Base-by-base conservation (phyloP, 1,140 invertebrate genomes). In the Capitella teleta region DNA sequence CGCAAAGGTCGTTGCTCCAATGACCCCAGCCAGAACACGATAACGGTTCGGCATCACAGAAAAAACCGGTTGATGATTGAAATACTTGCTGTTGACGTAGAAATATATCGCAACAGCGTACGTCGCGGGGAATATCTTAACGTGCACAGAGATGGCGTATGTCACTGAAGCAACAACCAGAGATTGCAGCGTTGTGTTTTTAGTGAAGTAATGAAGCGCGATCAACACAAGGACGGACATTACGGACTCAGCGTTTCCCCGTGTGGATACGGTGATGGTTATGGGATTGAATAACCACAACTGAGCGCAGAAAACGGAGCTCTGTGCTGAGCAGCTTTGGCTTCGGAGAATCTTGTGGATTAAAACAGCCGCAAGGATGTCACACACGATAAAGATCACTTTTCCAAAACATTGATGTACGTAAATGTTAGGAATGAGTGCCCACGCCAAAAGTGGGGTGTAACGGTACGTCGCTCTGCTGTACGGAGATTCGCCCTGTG, bases 211-310 rank as follows among this genome's bases (percentile, higher is more conserved):
- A n/a, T n/a, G n/a, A n/a, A n/a, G n/a, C n/a, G n/a, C n/a, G 5
- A 81, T 56, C 3, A 95, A 74, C 3, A 97, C 86, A 14, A 96
- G 74, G 56, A 84, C 78, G 38, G 85, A 82, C 28, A 93, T 82
- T 0, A 98, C 64, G 0, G 89, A 84, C 67, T 98, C 95, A 2
- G 88, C 87, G 76, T 90, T 98, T 4, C 96, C 96, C 68, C 96
- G 77, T 0, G 89, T 90, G 1, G 91, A 92, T 49, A 99, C 92
- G 0, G 85, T 78, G 30, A 92, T 80, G 10, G 87, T 82, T 28
- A 98, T 63, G 2, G 94, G 95, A 76, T 98, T 98, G 57, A 94
- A 95, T 0, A 98, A 74, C 94, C 94, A 98, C 47, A 87, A 70
- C 21, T 82, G 76, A 12, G 80, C 76, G 54, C 78, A 78, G 1